Evolutionary conservation across 2,113 vertebrate species (phyloP), one percentile per base, ranked within the genome.

Genomic region (Phyllostomus hastatus): DNA sequence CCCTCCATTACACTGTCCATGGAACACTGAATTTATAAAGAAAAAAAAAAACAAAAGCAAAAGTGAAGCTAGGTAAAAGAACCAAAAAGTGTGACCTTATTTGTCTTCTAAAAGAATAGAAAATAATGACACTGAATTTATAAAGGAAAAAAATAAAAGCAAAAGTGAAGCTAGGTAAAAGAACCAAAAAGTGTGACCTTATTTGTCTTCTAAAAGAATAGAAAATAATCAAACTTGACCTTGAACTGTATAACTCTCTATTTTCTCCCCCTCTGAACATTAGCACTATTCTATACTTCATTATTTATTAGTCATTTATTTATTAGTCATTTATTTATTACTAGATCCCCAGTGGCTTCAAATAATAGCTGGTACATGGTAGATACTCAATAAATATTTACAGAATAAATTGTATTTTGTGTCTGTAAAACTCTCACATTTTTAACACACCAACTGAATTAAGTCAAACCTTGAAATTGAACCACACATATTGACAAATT

Each of bases 401-500:
- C 26, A 14, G 4, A 88, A 61, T 70, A 67, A 57, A 41, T 86
- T 75, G 72, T 73, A 72, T 89, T 96, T 97, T 76, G 15, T 35
- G 50, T 28, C 9, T 0, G 4, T 28, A n/a, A 97, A 96, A 86
- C 67, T 86, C 66, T 48, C 16, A 5, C 33, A 31, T 79, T 91
- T 70, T 81, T 94, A 76, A 84, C 5, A 41, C 5, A 78, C 89
- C 0, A 46, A 31, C 54, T 66, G 82, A 93, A 90, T 96, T 93
- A 26, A 50, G 72, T 66, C 52, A 90, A 93, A 64, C 33, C 72
- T 97, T 70, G 89, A 96, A 93, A 92, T 48, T 88, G 85, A 97
- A 46, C 91, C 91, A 95, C 86, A 81, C 89, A 94, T 96, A 95
- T 66, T 92, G 93, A 97, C 91, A 93, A 97, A 97, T 91, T 94